A percentile compares a stretch with the other conserved stretches of the same genome.
Evolutionary conservation across 2,797 vertebrate genomes (phyloP).

Genomic region (Notolepis coatsorum): DNA sequence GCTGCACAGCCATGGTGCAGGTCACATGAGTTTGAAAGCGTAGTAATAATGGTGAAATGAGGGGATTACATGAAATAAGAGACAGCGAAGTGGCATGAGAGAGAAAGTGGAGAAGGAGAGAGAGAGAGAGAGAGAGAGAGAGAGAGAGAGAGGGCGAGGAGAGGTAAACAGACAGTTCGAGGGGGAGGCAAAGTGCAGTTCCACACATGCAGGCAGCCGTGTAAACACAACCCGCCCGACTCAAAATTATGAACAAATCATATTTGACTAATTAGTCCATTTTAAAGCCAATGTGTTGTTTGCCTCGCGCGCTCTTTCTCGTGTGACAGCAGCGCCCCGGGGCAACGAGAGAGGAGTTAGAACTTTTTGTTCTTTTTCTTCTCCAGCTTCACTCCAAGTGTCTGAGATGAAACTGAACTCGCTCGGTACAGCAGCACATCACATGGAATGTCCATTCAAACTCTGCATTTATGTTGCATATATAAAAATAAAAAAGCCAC

Average conservation of each 20-base stretch:
- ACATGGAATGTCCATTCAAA: not conserved
- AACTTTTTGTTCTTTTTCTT: conserved; percentile 77
- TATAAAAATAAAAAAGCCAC: not conserved
- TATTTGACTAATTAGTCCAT: not conserved
- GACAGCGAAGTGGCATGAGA: not conserved
- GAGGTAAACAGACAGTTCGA: not conserved
- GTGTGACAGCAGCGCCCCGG: not conserved
- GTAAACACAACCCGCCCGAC: not conserved
- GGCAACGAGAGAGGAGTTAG: conserved; percentile 32
- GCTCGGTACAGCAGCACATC: conserved; percentile 28
- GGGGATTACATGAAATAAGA: not conserved
- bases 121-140: not conserved
- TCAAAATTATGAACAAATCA: not conserved
- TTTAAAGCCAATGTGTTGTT: not conserved
- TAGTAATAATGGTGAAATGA: not conserved
- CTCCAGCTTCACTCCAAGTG: conserved; percentile 12
- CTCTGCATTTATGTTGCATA: not conserved
- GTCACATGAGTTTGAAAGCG: not conserved
- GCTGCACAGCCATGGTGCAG: not conserved
- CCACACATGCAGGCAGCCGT: conserved; percentile 1
- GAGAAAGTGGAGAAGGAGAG: not conserved
- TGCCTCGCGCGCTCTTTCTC: not conserved
- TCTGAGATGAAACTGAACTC: conserved; percentile 1
- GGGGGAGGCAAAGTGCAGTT: not conserved
- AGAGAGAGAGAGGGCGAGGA: not conserved